phyloP scores from a whole-genome alignment of 2,113 vertebrate species.

The Gymnogyps californianus region DNA sequence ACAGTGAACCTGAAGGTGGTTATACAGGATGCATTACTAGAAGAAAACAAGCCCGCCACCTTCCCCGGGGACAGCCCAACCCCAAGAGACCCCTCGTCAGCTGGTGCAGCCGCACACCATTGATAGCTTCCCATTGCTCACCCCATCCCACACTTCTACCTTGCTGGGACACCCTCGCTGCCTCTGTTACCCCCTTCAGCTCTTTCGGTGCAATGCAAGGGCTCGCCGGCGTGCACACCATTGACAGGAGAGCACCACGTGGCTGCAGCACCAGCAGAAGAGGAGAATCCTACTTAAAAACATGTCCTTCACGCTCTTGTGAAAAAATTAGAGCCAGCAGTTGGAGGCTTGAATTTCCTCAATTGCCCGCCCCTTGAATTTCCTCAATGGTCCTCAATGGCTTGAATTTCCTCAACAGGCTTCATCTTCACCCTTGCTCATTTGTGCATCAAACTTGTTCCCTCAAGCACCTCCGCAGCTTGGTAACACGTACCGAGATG shows the following conservation, averaged over 20 bases:
- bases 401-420: neutral
- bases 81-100: neutral
- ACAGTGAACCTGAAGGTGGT: neutral
- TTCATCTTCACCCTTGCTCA: neutral
- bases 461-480: neutral
- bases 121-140: neutral
- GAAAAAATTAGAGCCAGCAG: neutral
- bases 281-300: neutral
- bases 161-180: neutral
- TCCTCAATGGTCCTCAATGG: neutral
- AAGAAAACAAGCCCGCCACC: neutral
- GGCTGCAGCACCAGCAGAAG: neutral
- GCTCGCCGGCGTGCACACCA: accelerated
- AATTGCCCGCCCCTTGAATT: neutral
- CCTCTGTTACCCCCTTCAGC: neutral
- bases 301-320: neutral
- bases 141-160: neutral
- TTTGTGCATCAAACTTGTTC: neutral
- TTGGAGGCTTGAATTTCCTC: neutral
- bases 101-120: neutral
- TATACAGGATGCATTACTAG: neutral
- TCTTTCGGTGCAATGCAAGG: neutral
- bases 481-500: accelerated
- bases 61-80: neutral
- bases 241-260: neutral